Percentiles rank a stretch among this genome's conserved stretches.
These are phyloP conservation scores for Promerops cafer DNA, from an alignment of 2,113 vertebrate genomes.

Conservation along the genomic window DNA sequence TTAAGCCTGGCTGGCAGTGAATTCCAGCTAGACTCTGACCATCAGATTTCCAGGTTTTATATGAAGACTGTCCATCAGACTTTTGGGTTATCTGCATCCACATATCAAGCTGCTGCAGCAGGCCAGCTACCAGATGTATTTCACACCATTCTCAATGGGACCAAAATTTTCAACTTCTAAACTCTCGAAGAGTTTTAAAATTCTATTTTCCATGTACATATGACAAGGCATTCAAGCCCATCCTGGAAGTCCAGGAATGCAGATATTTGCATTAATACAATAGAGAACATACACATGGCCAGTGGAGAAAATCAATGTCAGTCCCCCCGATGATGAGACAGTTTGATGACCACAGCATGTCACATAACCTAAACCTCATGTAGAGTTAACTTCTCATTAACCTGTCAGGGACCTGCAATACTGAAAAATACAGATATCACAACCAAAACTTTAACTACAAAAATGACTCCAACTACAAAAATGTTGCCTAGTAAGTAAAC, in stretches of 20 bases:
- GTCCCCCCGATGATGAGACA: neutral
- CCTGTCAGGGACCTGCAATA: neutral
- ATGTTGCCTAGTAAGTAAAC: neutral
- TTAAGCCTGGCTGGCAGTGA: neutral
- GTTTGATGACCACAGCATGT: neutral
- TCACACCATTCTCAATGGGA: neutral
- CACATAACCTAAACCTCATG: neutral
- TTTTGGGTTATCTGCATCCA: neutral
- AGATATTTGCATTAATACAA: neutral
- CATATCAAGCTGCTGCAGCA: neutral
- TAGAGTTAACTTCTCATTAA: neutral
- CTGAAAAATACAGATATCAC: neutral
- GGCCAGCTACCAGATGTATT: neutral
- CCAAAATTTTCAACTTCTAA: neutral
- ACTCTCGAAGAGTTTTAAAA: neutral
- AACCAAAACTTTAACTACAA: neutral
- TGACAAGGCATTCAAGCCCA: neutral
- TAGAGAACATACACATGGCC: neutral
- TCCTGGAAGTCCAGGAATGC: neutral
- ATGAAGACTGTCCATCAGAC: neutral
- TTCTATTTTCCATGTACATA: neutral
- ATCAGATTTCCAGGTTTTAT: neutral
- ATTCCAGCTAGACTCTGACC: neutral
- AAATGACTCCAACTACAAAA: neutral
- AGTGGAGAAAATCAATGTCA: neutral